phyloP scores from a whole-genome alignment of 2,888 invertebrate genomes.

The Hesperia comma region DNA sequence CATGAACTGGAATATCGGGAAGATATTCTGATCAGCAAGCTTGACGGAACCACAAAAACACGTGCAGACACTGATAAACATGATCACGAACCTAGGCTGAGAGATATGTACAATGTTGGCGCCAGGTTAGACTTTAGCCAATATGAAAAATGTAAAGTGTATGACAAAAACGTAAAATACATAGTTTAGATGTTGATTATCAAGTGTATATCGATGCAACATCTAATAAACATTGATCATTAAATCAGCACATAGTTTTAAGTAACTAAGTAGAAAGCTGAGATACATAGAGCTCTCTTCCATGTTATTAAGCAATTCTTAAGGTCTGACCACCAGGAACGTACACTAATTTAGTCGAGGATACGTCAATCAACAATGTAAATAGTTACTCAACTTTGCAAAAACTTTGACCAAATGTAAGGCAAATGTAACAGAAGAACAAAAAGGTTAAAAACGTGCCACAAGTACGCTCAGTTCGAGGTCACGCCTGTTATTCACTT shows the following conservation, averaged over 20 bases:
- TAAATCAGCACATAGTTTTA: neutral
- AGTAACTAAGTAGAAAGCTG: neutral
- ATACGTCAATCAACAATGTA: neutral
- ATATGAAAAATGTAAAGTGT: neutral
- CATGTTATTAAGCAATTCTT: neutral
- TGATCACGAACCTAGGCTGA: neutral
- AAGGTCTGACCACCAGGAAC: neutral
- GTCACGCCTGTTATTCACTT: slow-evolving; percentile 57
- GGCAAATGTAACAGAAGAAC: slow-evolving; percentile 45
- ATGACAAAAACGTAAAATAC: too few species aligned
- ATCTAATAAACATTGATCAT: neutral
- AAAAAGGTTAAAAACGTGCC: slow-evolving; percentile 48
- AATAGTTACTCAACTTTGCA: slow-evolving; percentile 30
- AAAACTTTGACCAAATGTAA: slow-evolving; percentile 33
- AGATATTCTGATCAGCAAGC: slow-evolving; percentile 26
- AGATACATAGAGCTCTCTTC: too few species aligned
- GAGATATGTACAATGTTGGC: slow-evolving; percentile 15
- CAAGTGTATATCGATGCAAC: neutral
- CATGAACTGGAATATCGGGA: slow-evolving; percentile 14
- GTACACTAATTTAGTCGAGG: neutral
- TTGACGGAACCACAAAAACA: slow-evolving; percentile 27
- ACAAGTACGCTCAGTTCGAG: slow-evolving; percentile 49
- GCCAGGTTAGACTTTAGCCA: slow-evolving; percentile 22
- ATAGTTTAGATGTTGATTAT: too few species aligned
- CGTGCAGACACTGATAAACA: slow-evolving; percentile 17